Evolutionary conservation across 2,113 vertebrate species (phyloP), one percentile per base, ranked within the genome.

Genomic region (Campylomormyrus numenius): DNA sequence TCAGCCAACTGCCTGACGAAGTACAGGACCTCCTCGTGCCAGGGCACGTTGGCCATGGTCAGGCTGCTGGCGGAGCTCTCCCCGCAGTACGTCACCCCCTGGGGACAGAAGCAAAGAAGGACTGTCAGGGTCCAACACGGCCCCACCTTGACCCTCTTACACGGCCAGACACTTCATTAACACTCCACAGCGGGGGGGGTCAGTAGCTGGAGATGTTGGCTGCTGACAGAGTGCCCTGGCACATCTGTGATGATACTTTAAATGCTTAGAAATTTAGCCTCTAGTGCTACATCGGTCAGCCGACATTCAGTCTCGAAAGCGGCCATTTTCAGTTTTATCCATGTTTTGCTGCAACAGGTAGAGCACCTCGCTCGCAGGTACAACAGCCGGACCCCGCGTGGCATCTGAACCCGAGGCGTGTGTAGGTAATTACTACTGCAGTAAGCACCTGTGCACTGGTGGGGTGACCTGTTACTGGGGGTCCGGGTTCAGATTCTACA

Each of bases 21-120:
- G 77, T 80, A 92, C 7, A 97, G 91, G 85, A 99, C 98, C 88
- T 99, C 98, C 90, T 98, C 97, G 0, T 99, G 98, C 98, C 98
- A 99, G 8, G 98, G 98, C 17, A 99, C 96, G 0, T 99, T 99
- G 90, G 98, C 98, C 98, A 99, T 98, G 92, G 98, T 99, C 52
- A 99, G 96, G 85, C 49, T 99, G 94, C 98, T 99, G 92, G 98
- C 98, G 0, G 97, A 95, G 92, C 98, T 99, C 88, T 98, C 97
- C 0, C 98, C 98, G 1, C 98, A 99, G 95, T 99, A 99, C 0
- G 98, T 99, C 92, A 99, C 98, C 0, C 98, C 98, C 98, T 99
- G 93, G 49, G 88, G 5, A 91, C 53, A 90, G 10, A 52, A 8
- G 56, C 9, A n/a, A n/a, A 11, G 24, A 1, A 27, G n/a, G 15